A percentile compares a stretch with the other conserved stretches of the same genome.
Evolutionary conservation across 2,888 invertebrate species (phyloP).

Genomic region (Athalia cordata): DNA sequence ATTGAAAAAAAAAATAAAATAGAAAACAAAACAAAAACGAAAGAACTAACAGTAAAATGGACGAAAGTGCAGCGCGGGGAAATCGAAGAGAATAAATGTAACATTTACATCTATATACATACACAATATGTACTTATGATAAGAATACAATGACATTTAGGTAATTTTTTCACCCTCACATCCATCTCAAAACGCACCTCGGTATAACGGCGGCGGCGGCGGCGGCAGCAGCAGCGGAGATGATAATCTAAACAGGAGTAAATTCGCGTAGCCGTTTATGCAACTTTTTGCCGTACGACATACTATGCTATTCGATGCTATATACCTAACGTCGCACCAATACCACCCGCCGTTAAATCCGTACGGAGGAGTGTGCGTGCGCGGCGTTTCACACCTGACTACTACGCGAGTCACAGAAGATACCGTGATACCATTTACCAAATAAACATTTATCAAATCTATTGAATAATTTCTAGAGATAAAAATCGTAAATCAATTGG

Average conservation of each 20-base stretch:
- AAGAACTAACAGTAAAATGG: too few species aligned
- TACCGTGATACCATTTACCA: background rate
- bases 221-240: background rate
- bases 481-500: background rate
- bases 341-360: constrained; percentile 27
- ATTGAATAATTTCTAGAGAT: background rate
- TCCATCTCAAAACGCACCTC: too few species aligned
- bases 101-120: too few species aligned
- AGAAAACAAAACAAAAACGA: too few species aligned
- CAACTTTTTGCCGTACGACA: constrained; percentile 49
- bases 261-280: constrained; percentile 22
- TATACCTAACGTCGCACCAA: constrained; percentile 18
- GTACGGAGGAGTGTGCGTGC: constrained; percentile 53
- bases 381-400: constrained; percentile 72
- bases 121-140: too few species aligned
- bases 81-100: too few species aligned
- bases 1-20: background rate
- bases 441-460: background rate
- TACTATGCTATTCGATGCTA: background rate
- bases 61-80: too few species aligned
- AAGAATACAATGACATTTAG: too few species aligned
- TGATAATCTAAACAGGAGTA: background rate
- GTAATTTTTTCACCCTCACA: too few species aligned
- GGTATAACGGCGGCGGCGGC: too few species aligned
- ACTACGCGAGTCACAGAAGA: constrained; percentile 63